phyloP scores from a whole-genome alignment of 2,113 vertebrate genomes.

The Odontesthes bonariensis region DNA sequence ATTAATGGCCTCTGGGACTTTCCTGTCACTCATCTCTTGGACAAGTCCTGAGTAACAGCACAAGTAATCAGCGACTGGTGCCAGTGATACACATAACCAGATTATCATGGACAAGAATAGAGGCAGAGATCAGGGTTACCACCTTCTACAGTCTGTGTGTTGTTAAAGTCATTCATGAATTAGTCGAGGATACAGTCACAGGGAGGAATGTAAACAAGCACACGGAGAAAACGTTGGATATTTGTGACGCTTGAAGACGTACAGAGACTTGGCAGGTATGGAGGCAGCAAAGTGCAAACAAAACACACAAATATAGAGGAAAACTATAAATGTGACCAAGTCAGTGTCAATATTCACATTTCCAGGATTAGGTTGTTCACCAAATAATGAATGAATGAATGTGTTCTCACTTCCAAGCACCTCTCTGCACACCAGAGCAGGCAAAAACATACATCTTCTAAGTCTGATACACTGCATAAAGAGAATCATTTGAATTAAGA shows the following conservation, averaged over 20 bases:
- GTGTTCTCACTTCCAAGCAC: conserved; percentile 11
- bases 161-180: conserved; percentile 65
- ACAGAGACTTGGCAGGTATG: conserved; percentile 15
- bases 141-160: conserved; percentile 30
- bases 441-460: not conserved
- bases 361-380: conserved; percentile 16
- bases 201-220: conserved; percentile 28
- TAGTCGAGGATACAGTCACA: conserved; percentile 49
- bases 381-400: conserved; percentile 52
- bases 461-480: not conserved
- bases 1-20: conserved; percentile 65
- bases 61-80: conserved; percentile 26
- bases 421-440: not conserved
- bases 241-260: conserved; percentile 26
- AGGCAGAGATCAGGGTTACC: conserved; percentile 41
- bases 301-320: conserved; percentile 1
- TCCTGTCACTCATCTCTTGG: conserved; percentile 46
- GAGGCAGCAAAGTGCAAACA: conserved; percentile 2
- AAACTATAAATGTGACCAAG: conserved; percentile 31
- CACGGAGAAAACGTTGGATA: conserved; percentile 31
- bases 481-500: not conserved
- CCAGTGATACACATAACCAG: conserved; percentile 67
- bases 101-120: conserved; percentile 70
- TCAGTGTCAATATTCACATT: conserved; percentile 50
- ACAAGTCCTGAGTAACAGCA: conserved; percentile 27